These are phyloP conservation scores for Pampus argenteus DNA, from an alignment of 2,797 vertebrate genomes.

Conservation along the genomic window DNA sequence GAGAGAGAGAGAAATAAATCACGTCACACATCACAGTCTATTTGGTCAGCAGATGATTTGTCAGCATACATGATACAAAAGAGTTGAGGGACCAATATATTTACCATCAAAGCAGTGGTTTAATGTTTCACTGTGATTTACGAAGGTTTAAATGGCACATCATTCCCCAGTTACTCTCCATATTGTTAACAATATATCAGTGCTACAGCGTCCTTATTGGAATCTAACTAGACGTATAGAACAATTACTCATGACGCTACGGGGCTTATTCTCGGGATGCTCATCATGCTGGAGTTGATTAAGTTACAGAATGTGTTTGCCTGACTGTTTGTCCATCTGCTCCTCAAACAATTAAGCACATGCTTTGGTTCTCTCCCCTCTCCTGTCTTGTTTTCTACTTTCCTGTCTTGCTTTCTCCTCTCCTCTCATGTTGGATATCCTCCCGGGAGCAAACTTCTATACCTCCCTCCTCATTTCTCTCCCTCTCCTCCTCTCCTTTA, in stretches of 20 bases:
- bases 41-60: constrained; percentile 77
- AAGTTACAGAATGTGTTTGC: constrained; percentile 69
- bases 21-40: constrained; percentile 72
- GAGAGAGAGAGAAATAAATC: constrained; percentile 65
- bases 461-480: constrained; percentile 54
- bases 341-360: constrained; percentile 72
- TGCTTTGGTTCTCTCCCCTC: constrained; percentile 18
- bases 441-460: constrained; percentile 60
- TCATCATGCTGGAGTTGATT: constrained; percentile 76
- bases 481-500: constrained; percentile 60
- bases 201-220: constrained; percentile 61
- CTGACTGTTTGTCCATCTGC: constrained; percentile 76
- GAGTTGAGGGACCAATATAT: constrained; percentile 75
- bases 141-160: constrained; percentile 75
- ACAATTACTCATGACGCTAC: constrained; percentile 68
- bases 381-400: constrained; percentile 3
- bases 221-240: constrained; percentile 76
- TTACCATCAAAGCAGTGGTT: constrained; percentile 71
- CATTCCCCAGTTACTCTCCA: constrained; percentile 75
- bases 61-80: constrained; percentile 70
- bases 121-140: constrained; percentile 78
- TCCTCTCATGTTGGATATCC: constrained; percentile 20
- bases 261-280: constrained; percentile 64
- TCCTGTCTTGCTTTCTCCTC: constrained; percentile 19
- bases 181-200: constrained; percentile 80